These are phyloP conservation scores for Drosophila ustulata DNA, from an alignment of 2,888 invertebrate genomes.

Conservation along the genomic window DNA sequence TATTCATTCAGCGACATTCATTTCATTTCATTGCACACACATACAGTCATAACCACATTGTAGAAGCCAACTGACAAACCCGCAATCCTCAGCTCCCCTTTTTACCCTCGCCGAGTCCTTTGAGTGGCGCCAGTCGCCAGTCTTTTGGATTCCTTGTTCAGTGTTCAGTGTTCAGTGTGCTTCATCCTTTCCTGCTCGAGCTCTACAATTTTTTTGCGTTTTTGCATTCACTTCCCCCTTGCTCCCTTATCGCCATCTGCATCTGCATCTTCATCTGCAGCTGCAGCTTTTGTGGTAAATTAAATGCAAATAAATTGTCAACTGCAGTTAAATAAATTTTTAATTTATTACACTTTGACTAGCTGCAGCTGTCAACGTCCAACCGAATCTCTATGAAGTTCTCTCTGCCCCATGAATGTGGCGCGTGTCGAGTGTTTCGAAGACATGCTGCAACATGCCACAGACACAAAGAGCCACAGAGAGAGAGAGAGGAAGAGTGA, in stretches of 20 bases:
- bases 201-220: conserved; percentile 3
- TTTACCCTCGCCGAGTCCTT: background rate
- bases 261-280: conserved; percentile 1
- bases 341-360: conserved; percentile 75
- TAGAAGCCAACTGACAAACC: conserved; percentile 35
- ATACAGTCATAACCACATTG: conserved; percentile 63
- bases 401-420: conserved; percentile 11
- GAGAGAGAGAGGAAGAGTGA: no score
- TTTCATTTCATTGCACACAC: conserved; percentile 72
- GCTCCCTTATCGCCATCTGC: background rate
- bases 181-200: background rate
- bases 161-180: background rate
- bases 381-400: conserved; percentile 14
- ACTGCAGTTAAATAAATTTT: conserved; percentile 80
- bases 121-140: background rate
- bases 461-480: no score
- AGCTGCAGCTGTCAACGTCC: conserved; percentile 38
- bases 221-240: conserved; percentile 3
- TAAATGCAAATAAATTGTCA: conserved; percentile 81
- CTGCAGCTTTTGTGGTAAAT: conserved; percentile 71
- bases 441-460: conserved; percentile 5
- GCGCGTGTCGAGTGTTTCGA: conserved; percentile 17
- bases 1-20: conserved; percentile 72
- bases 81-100: background rate
- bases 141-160: background rate